phyloP scores from a whole-genome alignment of 2,888 invertebrate species.

The Dascillus cervinus region DNA sequence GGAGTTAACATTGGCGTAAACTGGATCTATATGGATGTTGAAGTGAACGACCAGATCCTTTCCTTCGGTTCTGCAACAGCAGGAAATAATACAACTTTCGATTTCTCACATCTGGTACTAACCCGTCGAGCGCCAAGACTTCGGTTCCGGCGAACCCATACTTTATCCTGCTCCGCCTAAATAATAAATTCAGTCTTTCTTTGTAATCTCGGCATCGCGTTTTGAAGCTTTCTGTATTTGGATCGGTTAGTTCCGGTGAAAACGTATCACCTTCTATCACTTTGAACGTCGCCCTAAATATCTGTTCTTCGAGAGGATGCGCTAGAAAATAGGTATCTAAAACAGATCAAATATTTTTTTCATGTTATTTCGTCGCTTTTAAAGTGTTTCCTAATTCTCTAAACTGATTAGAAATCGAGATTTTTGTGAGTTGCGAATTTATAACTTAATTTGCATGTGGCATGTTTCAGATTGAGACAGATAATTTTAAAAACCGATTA shows the following conservation, averaged over 20 bases:
- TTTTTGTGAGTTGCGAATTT: too few species aligned
- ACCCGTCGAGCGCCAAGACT: constrained; percentile 81
- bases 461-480: too few species aligned
- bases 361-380: not conserved
- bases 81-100: constrained; percentile 9
- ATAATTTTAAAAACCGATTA: too few species aligned
- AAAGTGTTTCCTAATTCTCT: too few species aligned
- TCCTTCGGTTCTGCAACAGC: constrained; percentile 50
- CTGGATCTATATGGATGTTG: constrained; percentile 75
- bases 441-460: too few species aligned
- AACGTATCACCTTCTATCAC: constrained; percentile 65
- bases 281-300: constrained; percentile 75
- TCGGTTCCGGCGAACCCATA: constrained; percentile 73
- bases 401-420: too few species aligned
- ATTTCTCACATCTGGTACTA: constrained; percentile 28
- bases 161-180: constrained; percentile 64
- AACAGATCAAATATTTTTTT: constrained; percentile 26
- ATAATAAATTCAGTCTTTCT: constrained; percentile 65
- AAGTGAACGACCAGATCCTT: constrained; percentile 76
- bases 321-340: constrained; percentile 67
- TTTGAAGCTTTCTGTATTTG: constrained; percentile 61
- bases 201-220: constrained; percentile 67
- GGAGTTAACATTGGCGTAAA: constrained; percentile 48
- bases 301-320: constrained; percentile 67
- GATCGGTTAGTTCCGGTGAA: constrained; percentile 57